Conservation (phyloP, 2,888 invertebrate genomes). For the Coremacera marginata region DNA sequence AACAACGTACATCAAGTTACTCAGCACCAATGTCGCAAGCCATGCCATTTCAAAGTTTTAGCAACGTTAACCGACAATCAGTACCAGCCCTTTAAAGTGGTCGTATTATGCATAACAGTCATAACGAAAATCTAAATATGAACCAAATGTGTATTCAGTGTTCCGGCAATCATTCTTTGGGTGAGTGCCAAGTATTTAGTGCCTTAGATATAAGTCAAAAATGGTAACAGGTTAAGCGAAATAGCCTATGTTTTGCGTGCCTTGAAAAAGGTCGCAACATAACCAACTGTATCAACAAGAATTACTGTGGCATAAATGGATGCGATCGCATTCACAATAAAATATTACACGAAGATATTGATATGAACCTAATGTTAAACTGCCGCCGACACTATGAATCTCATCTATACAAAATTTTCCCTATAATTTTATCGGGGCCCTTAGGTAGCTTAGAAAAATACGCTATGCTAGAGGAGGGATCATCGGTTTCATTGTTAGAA, state of each 20-base stretch:
- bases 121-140: background rate
- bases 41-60: background rate
- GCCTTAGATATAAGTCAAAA: background rate
- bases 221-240: background rate
- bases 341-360: background rate
- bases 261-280: slow-evolving; percentile 18
- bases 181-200: slow-evolving; percentile 12
- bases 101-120: background rate
- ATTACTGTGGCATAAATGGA: background rate
- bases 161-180: background rate
- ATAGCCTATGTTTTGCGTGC: slow-evolving; percentile 24
- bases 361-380: background rate
- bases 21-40: background rate
- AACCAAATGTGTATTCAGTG: background rate
- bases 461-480: slow-evolving; percentile 19
- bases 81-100: background rate
- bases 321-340: background rate
- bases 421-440: background rate
- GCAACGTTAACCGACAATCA: background rate
- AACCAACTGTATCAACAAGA: background rate
- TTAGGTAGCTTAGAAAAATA: background rate
- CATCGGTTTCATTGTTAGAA: background rate
- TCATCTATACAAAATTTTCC: background rate
- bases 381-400: background rate
- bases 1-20: too few species aligned